Percentiles rank a stretch among this genome's conserved stretches.
These are phyloP conservation scores for Acanthosepion pharaonis DNA, from an alignment of 2,888 invertebrate species.

Conservation along the genomic window DNA sequence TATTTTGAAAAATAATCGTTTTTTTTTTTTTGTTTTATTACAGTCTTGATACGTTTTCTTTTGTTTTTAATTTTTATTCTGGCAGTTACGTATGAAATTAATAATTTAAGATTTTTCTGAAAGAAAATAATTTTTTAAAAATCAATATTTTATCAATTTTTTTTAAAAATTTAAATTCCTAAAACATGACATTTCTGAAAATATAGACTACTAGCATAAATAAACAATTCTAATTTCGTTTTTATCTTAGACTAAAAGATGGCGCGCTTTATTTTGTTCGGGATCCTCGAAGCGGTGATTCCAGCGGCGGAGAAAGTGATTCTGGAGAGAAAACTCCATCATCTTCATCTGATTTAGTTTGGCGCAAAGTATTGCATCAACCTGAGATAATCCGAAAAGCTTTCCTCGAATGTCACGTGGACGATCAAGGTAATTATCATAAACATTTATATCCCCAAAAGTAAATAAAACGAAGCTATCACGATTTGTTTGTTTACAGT, in stretches of 20 bases:
- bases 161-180: not conserved
- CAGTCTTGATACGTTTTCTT: no score
- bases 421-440: slow-evolving; percentile 40
- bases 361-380: slow-evolving; percentile 36
- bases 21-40: no score
- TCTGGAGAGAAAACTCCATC: not conserved
- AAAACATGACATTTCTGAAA: not conserved
- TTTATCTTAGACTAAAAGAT: not conserved
- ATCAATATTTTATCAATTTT: not conserved
- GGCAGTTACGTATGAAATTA: no score
- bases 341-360: not conserved
- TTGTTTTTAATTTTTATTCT: no score
- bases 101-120: no score
- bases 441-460: not conserved
- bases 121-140: no score
- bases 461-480: no score
- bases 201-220: not conserved
- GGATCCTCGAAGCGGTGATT: slow-evolving; percentile 24
- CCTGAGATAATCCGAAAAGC: slow-evolving; percentile 34
- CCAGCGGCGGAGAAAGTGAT: slow-evolving; percentile 44
- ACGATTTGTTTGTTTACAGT: not conserved
- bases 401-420: slow-evolving; percentile 47
- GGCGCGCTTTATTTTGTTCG: slow-evolving; percentile 44
- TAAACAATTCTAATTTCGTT: not conserved
- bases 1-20: no score